Evolutionary conservation across 2,888 invertebrate genomes (phyloP).

Genomic region (Sclerodermus sp.): DNA sequence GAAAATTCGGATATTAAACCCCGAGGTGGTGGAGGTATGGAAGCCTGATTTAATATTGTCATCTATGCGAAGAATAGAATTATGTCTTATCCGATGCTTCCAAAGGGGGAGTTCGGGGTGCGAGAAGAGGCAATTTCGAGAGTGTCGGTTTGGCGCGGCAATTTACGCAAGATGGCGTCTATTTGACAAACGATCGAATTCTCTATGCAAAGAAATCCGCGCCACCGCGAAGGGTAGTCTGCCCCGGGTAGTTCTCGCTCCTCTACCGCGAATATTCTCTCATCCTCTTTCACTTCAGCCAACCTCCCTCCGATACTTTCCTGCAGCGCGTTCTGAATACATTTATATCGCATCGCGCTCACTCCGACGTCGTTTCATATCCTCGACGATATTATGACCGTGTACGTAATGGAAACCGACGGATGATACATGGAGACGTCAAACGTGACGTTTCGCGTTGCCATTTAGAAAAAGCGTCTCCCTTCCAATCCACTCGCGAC

Average conservation of each 20-base stretch:
- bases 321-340: conserved; percentile 46
- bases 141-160: conserved; percentile 38
- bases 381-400: conserved; percentile 45
- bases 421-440: conserved; percentile 51
- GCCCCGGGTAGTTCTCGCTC: neutral
- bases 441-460: conserved; percentile 42
- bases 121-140: conserved; percentile 38
- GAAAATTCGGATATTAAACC: no score
- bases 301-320: conserved; percentile 29
- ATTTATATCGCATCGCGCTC: conserved; percentile 42
- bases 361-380: conserved; percentile 36
- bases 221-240: conserved; percentile 29
- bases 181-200: conserved; percentile 56
- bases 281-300: conserved; percentile 8
- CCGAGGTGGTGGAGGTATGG: no score
- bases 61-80: neutral
- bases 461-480: conserved; percentile 20
- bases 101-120: neutral
- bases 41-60: no score
- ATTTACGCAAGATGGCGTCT: conserved; percentile 50
- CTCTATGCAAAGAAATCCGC: conserved; percentile 46
- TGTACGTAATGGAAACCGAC: conserved; percentile 48
- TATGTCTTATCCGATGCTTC: neutral
- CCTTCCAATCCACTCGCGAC: conserved; percentile 10
- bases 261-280: conserved; percentile 2